Conservation (phyloP, 2,888 invertebrate species). For the Oxytorus armatus region DNA sequence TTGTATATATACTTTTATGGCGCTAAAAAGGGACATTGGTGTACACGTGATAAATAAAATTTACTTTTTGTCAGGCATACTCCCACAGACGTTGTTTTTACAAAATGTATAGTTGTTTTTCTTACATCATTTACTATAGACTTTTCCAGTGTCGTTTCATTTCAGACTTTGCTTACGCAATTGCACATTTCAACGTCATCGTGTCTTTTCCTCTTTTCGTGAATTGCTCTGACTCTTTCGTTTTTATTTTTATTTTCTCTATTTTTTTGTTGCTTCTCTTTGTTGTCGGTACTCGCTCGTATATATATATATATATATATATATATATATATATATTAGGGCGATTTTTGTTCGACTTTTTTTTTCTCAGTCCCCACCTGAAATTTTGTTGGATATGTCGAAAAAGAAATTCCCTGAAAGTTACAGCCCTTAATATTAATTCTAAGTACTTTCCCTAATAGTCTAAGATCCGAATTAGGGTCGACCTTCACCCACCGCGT, state of each 20-base stretch:
- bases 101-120: conserved; percentile 9
- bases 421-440: too few species aligned
- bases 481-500: too few species aligned
- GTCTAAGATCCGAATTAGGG: too few species aligned
- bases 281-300: conserved; percentile 1
- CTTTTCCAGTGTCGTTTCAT: conserved; percentile 8
- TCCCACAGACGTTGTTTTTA: background rate
- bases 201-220: conserved; percentile 28
- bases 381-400: too few species aligned
- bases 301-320: background rate
- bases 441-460: too few species aligned
- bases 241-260: conserved; percentile 24
- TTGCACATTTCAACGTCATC: conserved; percentile 36
- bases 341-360: too few species aligned
- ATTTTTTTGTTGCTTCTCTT: conserved; percentile 8
- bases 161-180: conserved; percentile 11
- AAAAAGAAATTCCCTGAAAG: too few species aligned
- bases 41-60: background rate
- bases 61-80: background rate
- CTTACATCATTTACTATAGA: conserved; percentile 2
- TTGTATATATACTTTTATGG: background rate
- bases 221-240: conserved; percentile 31
- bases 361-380: too few species aligned
- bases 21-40: background rate
- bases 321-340: too few species aligned